Conservation (phyloP, 2,113 vertebrate species). For the Gymnocephalus cernua region DNA sequence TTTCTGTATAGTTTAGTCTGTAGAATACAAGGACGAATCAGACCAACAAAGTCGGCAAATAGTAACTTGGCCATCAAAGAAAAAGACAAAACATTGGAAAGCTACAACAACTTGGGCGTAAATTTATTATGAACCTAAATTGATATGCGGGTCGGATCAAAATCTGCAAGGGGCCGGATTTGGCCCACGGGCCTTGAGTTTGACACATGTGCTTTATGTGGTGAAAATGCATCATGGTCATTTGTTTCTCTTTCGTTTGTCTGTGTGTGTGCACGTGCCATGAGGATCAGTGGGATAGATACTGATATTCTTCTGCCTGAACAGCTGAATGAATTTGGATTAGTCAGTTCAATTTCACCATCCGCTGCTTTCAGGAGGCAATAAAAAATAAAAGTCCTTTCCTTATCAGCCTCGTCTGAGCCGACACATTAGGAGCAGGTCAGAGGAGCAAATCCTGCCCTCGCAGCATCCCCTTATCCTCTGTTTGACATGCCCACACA, state of each 20-base stretch:
- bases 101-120: no score
- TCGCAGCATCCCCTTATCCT: constrained; percentile 10
- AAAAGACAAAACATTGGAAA: no score
- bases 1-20: not conserved
- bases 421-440: constrained; percentile 42
- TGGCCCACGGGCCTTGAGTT: no score
- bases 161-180: no score
- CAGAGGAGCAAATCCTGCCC: constrained; percentile 26
- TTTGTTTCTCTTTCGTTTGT: not conserved
- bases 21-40: not conserved
- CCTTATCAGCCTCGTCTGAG: constrained; percentile 19
- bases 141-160: no score
- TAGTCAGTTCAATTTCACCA: constrained; percentile 54
- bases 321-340: constrained; percentile 21
- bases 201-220: not conserved
- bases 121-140: no score
- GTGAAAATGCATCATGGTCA: not conserved
- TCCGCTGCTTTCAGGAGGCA: constrained; percentile 18
- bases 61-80: no score
- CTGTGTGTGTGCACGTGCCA: not conserved
- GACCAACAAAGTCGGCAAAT: no score
- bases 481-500: constrained; percentile 27
- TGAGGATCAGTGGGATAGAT: constrained; percentile 12
- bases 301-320: constrained; percentile 36
- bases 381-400: constrained; percentile 8